Conservation (phyloP, 2,113 vertebrate genomes). For the Myiozetetes cayanensis region DNA sequence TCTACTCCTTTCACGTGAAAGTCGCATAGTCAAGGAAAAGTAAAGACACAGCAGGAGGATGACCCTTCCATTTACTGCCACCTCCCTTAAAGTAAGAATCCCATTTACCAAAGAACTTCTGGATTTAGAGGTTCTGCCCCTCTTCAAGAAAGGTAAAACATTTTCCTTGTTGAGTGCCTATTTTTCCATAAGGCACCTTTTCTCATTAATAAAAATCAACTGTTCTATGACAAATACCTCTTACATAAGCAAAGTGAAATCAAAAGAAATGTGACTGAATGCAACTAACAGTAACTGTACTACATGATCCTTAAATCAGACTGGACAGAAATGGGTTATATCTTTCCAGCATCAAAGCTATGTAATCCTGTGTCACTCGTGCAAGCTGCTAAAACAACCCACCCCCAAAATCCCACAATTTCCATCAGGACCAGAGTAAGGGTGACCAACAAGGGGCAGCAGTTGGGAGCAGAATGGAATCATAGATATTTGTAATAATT, state of each 20-base stretch:
- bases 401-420: neutral
- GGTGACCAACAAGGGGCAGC: neutral
- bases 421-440: neutral
- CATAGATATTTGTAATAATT: accelerated
- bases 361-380: neutral
- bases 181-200: neutral
- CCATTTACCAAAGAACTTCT: neutral
- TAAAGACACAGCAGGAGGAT: neutral
- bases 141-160: neutral
- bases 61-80: neutral
- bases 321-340: neutral
- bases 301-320: neutral
- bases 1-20: neutral
- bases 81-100: neutral
- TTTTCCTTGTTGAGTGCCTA: neutral
- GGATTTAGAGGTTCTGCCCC: neutral
- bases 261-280: neutral
- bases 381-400: neutral
- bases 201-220: neutral
- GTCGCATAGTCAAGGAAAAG: neutral
- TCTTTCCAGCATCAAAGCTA: neutral
- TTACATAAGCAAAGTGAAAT: neutral
- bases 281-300: neutral
- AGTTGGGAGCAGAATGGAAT: neutral
- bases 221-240: neutral